phyloP scores from a whole-genome alignment of 2,113 vertebrate genomes.

The Hyla sarda region DNA sequence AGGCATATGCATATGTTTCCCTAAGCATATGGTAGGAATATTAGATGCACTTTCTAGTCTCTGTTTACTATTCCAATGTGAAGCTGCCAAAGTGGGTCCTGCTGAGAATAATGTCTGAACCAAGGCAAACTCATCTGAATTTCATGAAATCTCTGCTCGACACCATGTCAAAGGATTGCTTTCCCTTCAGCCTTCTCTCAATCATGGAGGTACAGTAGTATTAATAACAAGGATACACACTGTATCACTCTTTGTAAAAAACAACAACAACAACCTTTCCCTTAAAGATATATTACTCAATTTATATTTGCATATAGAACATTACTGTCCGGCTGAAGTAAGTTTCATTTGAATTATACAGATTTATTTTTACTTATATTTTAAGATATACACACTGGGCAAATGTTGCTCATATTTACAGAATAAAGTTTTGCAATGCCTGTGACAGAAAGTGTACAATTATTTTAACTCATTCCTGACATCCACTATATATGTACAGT shows the following conservation, averaged over 20 bases:
- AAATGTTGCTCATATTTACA: no score
- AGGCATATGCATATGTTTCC: constrained; percentile 59
- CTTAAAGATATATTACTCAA: constrained; percentile 14
- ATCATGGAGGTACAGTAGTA: constrained; percentile 23
- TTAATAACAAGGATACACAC: constrained; percentile 37
- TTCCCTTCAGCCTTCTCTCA: constrained; percentile 44
- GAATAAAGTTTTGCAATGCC: no score
- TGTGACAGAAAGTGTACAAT: no score
- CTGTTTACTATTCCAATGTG: constrained; percentile 54
- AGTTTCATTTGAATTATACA: background rate
- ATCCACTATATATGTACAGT: no score
- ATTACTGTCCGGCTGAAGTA: background rate
- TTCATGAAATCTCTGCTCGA: constrained; percentile 54
- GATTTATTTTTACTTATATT: background rate
- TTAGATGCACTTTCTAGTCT: constrained; percentile 56
- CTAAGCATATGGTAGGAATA: constrained; percentile 59
- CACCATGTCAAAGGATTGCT: constrained; percentile 46
- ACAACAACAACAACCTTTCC: background rate
- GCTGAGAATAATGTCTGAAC: constrained; percentile 55
- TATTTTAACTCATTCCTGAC: no score
- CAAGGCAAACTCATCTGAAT: constrained; percentile 55
- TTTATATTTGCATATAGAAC: background rate
- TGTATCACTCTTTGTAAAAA: constrained; percentile 13
- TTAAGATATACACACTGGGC: no score
- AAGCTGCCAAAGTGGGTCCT: constrained; percentile 47